These are phyloP conservation scores for Corbicula japonica DNA, from an alignment of 2,888 invertebrate species.

Conservation along the genomic window DNA sequence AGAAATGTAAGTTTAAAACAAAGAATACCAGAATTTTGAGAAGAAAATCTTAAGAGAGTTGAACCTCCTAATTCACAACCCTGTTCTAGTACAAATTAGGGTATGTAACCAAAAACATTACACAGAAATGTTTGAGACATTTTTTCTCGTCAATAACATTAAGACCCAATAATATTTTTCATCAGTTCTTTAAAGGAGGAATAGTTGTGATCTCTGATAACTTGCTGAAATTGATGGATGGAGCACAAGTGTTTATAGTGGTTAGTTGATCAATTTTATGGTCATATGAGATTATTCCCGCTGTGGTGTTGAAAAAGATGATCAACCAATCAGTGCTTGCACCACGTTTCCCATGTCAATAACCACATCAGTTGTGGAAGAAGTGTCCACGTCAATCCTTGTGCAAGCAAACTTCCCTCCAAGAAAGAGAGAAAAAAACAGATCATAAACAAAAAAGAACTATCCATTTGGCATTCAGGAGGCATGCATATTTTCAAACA, in stretches of 20 bases:
- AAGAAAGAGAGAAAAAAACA: slow-evolving; percentile 15
- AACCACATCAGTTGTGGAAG: slow-evolving; percentile 8
- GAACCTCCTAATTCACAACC: too few relatives aligned
- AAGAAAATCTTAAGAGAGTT: too few relatives aligned
- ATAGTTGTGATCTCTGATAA: slow-evolving; percentile 19
- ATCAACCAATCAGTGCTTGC: slow-evolving; percentile 1
- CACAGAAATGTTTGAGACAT: too few relatives aligned
- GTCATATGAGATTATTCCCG: slow-evolving; percentile 9
- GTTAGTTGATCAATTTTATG: slow-evolving; percentile 13
- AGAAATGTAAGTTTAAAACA: too few relatives aligned
- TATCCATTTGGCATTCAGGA: too few relatives aligned
- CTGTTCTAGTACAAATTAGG: too few relatives aligned
- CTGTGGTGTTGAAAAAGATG: slow-evolving; percentile 10
- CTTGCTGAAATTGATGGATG: slow-evolving; percentile 23
- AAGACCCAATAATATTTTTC: slow-evolving; percentile 24
- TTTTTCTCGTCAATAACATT: slow-evolving; percentile 17
- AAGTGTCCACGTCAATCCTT: slow-evolving; percentile 24
- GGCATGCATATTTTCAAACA: too few relatives aligned
- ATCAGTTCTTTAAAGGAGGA: slow-evolving; percentile 28
- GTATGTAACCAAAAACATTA: too few relatives aligned
- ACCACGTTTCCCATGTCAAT: slow-evolving; percentile 4
- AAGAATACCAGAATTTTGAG: too few relatives aligned
- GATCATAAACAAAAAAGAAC: too few relatives aligned
- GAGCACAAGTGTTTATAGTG: slow-evolving; percentile 15
- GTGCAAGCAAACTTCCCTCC: slow-evolving; percentile 6